Evolutionary conservation across 2,797 vertebrate species (phyloP), one percentile per base, ranked within the genome.

Genomic region (Ambastaia sidthimunki): DNA sequence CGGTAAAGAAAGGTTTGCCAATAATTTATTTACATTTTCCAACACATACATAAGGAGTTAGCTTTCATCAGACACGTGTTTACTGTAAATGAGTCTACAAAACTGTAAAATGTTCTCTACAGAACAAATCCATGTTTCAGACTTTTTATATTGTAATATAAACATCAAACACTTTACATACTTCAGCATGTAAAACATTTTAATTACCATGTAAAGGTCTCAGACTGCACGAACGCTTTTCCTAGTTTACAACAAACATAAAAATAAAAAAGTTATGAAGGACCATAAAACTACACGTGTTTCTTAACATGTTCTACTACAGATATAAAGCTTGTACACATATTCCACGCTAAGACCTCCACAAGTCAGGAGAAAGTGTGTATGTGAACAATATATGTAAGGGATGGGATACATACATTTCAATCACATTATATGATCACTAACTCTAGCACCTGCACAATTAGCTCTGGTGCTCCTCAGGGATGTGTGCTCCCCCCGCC

Each of bases 251-350:
- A 10, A 73, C 44, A 47, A 2, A 73, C 23, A 12, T 44, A 13
- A 13, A 13, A 19, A 19, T n/a, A 41, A 41, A 41, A 41, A 41
- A 41, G 37, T 41, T 9, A 44, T 57, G 13, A 55, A 73, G 37
- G 16, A 60, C 25, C 5, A 37, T 44, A 73, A 47, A 73, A 71
- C 19, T 71, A 31, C 70, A 57, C 31, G 48, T 52, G 48, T 52
- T 70, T 25, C 28, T 70, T 15, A 34, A 72, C 34, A 31, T 47
- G 21, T 47, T 54, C 3, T 52, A 34, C 11, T 12, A 16, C 15
- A 21, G n/a, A 41, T 71, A 31, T 15, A 23, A 54, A 57, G n/a
- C 31, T 57, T 65, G 44, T 37, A 4, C 47, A 52, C n/a, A 21
- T 66, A 63, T 59, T 59, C 55, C 21, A 25, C 5, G 3, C 5